A percentile compares a stretch with the other conserved stretches of the same genome.
Conservation (phyloP, 1,140 invertebrate species). For the Lepeophtheirus salmonis region DNA sequence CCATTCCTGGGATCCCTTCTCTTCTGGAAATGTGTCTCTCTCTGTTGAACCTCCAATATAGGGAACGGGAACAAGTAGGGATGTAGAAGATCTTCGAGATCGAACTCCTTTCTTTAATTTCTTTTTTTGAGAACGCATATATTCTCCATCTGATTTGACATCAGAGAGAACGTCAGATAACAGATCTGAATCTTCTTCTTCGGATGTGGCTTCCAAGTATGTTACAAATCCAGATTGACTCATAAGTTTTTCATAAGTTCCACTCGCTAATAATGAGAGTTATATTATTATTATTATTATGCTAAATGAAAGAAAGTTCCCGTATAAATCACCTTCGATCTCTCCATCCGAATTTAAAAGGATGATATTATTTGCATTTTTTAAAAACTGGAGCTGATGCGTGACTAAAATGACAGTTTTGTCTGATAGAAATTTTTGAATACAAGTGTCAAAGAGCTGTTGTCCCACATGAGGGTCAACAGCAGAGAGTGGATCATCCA, state of each 20-base stretch:
- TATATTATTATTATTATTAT: slow-evolving; percentile 25
- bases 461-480: slow-evolving; percentile 32
- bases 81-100: not conserved
- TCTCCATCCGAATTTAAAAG: slow-evolving; percentile 33
- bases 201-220: not conserved
- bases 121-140: not conserved
- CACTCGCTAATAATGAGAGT: not conserved
- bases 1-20: not conserved
- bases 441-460: slow-evolving; percentile 27
- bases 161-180: slow-evolving; percentile 13
- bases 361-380: slow-evolving; percentile 33
- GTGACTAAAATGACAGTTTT: slow-evolving; percentile 63
- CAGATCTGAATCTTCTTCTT: not conserved
- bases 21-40: not conserved
- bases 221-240: not conserved
- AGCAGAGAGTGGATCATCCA: slow-evolving; percentile 35
- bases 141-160: no score
- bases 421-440: slow-evolving; percentile 32
- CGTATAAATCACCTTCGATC: slow-evolving; percentile 30
- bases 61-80: not conserved
- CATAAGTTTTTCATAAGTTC: not conserved
- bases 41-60: not conserved
- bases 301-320: slow-evolving; percentile 26
- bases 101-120: not conserved
- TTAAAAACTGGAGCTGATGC: slow-evolving; percentile 43